Evolutionary conservation across 2,888 invertebrate species (phyloP).

Genomic region (Criorhina ranunculi): DNA sequence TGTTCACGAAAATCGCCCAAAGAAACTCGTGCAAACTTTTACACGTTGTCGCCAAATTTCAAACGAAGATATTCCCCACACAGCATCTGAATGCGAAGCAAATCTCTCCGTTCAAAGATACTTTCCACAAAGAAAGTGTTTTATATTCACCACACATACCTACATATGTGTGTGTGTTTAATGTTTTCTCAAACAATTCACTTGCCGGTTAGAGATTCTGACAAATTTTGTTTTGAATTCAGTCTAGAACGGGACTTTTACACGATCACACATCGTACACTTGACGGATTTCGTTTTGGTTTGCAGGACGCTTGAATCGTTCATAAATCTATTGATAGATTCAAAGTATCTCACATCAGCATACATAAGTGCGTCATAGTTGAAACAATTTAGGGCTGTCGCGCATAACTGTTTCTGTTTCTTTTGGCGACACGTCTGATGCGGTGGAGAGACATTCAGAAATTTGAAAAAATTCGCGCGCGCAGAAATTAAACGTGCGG

Average conservation of each 20-base stretch:
- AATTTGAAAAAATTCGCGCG: slow-evolving; percentile 42
- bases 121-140: slow-evolving; percentile 38
- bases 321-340: slow-evolving; percentile 63
- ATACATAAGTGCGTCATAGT: slow-evolving; percentile 64
- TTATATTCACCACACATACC: slow-evolving; percentile 45
- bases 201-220: slow-evolving; percentile 39
- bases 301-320: slow-evolving; percentile 1
- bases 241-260: slow-evolving; percentile 70
- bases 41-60: slow-evolving; percentile 30
- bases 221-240: slow-evolving; percentile 45
- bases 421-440: slow-evolving; percentile 55
- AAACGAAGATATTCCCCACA: background rate
- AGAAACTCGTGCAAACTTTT: background rate
- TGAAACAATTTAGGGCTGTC: slow-evolving; percentile 47
- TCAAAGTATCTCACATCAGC: slow-evolving; percentile 19
- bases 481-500: slow-evolving; percentile 26
- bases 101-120: slow-evolving; percentile 5
- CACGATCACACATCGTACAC: slow-evolving; percentile 44
- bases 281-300: background rate
- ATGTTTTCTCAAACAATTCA: slow-evolving; percentile 54
- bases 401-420: slow-evolving; percentile 44
- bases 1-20: too few relatives aligned
- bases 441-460: slow-evolving; percentile 24
- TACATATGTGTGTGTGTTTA: background rate
- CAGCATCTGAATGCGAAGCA: slow-evolving; percentile 33